phyloP scores from a whole-genome alignment of 2,888 invertebrate species.

The Gastracanthus pulcherrimus region DNA sequence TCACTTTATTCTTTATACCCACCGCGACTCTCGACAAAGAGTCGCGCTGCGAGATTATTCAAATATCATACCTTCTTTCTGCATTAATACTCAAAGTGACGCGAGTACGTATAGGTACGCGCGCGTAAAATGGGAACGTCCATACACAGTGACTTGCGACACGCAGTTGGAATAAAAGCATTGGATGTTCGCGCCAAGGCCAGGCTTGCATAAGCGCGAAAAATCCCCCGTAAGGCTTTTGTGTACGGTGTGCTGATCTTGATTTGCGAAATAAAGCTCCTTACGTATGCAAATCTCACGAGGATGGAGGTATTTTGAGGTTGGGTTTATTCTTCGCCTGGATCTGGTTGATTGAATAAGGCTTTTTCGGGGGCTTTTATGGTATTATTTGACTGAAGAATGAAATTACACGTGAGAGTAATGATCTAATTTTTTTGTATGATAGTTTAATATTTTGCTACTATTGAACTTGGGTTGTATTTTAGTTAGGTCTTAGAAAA shows the following conservation, averaged over 20 bases:
- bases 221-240: neutral
- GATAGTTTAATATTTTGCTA: no score
- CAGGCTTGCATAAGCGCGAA: slow-evolving; percentile 23
- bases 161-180: slow-evolving; percentile 23
- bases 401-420: no score
- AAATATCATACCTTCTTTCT: neutral
- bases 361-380: neutral
- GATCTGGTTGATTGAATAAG: neutral
- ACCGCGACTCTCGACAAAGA: no score
- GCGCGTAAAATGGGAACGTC: slow-evolving; percentile 22
- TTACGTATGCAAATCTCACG: neutral
- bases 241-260: neutral
- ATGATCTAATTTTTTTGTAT: no score
- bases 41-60: slow-evolving; percentile 7
- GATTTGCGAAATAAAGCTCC: neutral
- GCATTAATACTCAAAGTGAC: neutral
- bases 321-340: neutral
- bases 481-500: no score
- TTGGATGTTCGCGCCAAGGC: slow-evolving; percentile 40
- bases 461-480: no score
- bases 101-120: no score
- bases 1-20: no score
- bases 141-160: slow-evolving; percentile 26
- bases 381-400: neutral
- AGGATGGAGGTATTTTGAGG: neutral